Conservation (phyloP, 2,113 vertebrate genomes). For the Narcine bancroftii region DNA sequence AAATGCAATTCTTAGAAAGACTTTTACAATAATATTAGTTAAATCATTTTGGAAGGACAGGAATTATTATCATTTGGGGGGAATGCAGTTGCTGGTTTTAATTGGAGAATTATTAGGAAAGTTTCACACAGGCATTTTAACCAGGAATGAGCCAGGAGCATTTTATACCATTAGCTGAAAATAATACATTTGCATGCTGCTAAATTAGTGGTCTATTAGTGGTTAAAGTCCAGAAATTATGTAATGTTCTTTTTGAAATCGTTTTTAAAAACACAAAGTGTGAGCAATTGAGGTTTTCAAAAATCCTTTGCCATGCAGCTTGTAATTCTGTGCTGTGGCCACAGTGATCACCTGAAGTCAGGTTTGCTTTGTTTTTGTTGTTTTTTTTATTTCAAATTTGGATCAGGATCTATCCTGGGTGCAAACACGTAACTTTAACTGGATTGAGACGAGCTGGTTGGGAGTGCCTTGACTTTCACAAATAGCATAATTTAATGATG, state of each 20-base stretch:
- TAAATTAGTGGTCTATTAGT: background rate
- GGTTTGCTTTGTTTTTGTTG: constrained; percentile 12
- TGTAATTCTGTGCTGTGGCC: background rate
- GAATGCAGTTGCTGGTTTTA: background rate
- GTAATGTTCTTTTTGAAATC: background rate
- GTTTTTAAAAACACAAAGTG: background rate
- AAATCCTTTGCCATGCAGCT: background rate
- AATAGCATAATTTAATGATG: constrained; percentile 32
- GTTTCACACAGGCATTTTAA: background rate
- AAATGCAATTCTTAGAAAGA: background rate
- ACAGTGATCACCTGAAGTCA: background rate
- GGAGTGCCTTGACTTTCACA: constrained; percentile 52
- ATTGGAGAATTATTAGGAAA: background rate
- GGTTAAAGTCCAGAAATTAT: background rate
- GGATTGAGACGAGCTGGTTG: constrained; percentile 50
- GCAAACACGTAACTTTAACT: constrained; percentile 35
- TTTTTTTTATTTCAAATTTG: constrained; percentile 45
- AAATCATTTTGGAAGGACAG: background rate
- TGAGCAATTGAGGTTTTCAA: background rate
- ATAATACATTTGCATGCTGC: background rate
- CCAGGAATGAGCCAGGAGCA: too few relatives aligned
- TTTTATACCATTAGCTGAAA: background rate
- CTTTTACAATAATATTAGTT: background rate
- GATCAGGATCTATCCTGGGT: constrained; percentile 42
- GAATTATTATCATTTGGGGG: background rate